Evolutionary conservation across 2,797 vertebrate species (phyloP).

Genomic region (Pipistrellus nathusii): DNA sequence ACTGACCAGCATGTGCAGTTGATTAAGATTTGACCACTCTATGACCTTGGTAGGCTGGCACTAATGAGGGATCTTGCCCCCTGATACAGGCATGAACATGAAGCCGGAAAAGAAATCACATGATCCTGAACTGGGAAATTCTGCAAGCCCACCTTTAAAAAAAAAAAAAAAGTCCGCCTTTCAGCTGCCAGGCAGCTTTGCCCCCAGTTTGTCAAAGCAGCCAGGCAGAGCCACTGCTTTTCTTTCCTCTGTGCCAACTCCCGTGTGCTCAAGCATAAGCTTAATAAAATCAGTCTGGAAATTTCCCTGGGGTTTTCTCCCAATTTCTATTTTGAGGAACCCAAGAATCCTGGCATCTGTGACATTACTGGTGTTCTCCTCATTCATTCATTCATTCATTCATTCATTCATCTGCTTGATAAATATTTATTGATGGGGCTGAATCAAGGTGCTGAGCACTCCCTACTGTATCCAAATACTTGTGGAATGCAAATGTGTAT

Average conservation of each 20-base stretch:
- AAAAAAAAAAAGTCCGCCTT: neutral
- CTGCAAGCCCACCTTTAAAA: neutral
- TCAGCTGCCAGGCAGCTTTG: neutral
- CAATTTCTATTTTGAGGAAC: neutral
- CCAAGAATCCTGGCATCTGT: neutral
- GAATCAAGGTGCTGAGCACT: slow-evolving; percentile 1
- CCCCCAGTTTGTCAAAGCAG: neutral
- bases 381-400: neutral
- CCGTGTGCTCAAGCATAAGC: neutral
- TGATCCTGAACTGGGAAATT: neutral
- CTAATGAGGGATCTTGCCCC: neutral
- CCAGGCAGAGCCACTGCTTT: neutral
- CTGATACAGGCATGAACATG: neutral
- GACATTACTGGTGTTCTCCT: neutral
- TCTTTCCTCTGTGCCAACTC: neutral
- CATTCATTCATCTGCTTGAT: neutral
- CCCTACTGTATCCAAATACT: neutral
- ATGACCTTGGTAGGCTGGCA: neutral
- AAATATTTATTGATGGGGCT: neutral
- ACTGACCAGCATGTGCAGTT: neutral
- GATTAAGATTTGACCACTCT: neutral
- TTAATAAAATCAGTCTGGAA: neutral
- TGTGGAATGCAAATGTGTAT: neutral
- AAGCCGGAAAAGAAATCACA: neutral
- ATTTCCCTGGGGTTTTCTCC: neutral